Evolutionary conservation across 2,888 invertebrate species (phyloP).

Genomic region (Ophraella communa): DNA sequence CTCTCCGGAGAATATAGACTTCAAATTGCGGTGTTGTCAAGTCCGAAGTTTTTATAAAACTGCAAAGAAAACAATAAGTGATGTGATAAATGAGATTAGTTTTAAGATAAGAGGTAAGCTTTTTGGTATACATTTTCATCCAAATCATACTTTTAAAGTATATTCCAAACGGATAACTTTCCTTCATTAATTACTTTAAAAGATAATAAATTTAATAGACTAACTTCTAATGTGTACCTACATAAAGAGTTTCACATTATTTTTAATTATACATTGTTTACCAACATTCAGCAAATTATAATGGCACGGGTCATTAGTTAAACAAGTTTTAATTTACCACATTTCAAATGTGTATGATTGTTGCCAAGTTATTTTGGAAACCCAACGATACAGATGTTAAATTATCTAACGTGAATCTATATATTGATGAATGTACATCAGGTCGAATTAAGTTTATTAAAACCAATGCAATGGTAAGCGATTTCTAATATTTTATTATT

Average conservation of each 20-base stretch:
- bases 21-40: neutral
- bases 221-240: too few relatives aligned
- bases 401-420: neutral
- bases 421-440: neutral
- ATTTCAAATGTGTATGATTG: neutral
- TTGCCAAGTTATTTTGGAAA: neutral
- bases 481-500: too few relatives aligned
- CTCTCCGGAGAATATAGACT: neutral
- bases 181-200: too few relatives aligned
- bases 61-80: neutral
- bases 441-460: neutral
- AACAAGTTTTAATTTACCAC: neutral
- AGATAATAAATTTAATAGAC: too few relatives aligned
- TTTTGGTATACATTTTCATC: neutral
- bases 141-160: neutral
- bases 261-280: neutral
- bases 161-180: too few relatives aligned
- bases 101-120: neutral
- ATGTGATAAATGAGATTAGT: constrained; percentile 4
- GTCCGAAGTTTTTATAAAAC: neutral
- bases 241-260: too few relatives aligned
- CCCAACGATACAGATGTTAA: neutral
- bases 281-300: neutral
- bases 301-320: neutral
- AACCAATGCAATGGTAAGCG: neutral